Conservation (phyloP, 2,113 vertebrate species). For the Arvicanthis niloticus region DNA sequence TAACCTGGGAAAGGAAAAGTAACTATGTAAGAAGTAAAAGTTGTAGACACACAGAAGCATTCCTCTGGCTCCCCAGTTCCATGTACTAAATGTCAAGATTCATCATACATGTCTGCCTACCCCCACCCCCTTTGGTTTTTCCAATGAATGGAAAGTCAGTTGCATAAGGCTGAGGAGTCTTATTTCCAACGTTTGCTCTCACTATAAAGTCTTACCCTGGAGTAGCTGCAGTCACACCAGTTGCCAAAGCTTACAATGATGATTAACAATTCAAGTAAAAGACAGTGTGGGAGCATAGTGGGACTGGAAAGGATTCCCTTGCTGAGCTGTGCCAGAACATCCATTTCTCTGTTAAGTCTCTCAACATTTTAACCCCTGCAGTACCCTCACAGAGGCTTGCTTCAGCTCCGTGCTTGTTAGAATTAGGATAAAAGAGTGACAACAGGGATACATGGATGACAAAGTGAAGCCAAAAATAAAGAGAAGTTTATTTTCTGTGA, state of each 20-base stretch:
- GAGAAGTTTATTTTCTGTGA: neutral
- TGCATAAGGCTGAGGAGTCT: neutral
- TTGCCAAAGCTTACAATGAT: neutral
- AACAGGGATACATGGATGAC: conserved; percentile 5
- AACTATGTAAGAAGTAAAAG: neutral
- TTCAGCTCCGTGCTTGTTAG: conserved; percentile 58
- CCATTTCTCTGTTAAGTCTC: neutral
- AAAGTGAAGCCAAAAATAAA: conserved; percentile 12
- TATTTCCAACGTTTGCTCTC: neutral
- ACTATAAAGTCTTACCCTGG: neutral
- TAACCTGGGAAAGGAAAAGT: neutral
- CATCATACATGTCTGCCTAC: neutral
- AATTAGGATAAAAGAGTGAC: conserved; percentile 70
- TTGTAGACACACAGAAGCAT: neutral
- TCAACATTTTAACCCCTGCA: neutral
- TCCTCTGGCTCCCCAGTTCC: neutral
- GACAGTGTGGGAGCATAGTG: neutral
- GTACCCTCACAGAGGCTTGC: neutral
- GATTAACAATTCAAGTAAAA: neutral
- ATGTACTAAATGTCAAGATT: neutral
- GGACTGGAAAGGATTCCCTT: neutral
- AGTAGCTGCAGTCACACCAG: neutral
- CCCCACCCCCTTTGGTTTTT: neutral
- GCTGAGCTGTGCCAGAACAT: neutral
- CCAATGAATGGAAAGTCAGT: neutral